Evolutionary conservation across 2,113 vertebrate species (phyloP).

Genomic region (Pachyramphus minor): DNA sequence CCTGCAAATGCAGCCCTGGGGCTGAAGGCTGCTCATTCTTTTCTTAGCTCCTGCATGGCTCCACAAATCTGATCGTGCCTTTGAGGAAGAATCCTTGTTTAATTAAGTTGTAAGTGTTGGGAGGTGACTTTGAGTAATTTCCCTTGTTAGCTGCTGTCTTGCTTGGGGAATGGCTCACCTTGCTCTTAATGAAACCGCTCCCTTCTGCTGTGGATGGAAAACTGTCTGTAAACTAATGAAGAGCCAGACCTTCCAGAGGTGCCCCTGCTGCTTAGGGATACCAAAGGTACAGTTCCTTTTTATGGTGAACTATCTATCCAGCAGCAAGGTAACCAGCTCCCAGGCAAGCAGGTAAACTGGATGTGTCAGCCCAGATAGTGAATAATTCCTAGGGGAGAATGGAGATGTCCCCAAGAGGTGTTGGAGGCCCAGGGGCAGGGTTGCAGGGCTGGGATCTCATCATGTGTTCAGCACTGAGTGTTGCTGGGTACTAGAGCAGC

Average conservation of each 20-base stretch:
- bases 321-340: background rate
- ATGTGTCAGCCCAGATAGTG: background rate
- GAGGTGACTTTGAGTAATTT: slow-evolving; percentile 12
- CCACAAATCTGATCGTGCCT: slow-evolving; percentile 22
- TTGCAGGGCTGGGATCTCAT: background rate
- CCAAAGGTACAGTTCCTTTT: background rate
- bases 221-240: background rate
- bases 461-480: background rate
- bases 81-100: background rate
- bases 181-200: slow-evolving; percentile 11
- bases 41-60: background rate
- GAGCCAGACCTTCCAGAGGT: background rate
- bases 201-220: background rate
- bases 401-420: background rate
- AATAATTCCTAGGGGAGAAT: background rate
- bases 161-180: background rate
- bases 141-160: background rate
- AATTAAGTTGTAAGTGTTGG: background rate
- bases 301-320: background rate
- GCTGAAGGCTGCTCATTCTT: background rate
- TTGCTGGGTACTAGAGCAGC: background rate
- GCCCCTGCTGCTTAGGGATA: background rate
- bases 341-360: background rate
- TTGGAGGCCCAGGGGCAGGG: background rate
- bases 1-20: background rate